phyloP scores from a whole-genome alignment of 1,140 invertebrate species.

The Delia radicum region DNA sequence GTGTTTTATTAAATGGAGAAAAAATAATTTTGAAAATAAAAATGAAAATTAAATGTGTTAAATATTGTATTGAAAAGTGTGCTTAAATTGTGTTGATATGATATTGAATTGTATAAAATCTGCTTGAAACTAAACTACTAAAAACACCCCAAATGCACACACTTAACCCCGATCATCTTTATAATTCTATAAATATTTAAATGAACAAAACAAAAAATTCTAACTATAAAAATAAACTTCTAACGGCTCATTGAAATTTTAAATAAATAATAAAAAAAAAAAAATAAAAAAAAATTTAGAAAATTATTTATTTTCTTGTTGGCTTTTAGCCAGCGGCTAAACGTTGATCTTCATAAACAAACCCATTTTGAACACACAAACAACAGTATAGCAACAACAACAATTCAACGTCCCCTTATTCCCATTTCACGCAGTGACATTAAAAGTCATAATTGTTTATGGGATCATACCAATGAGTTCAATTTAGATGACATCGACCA shows the following conservation, averaged over 20 bases:
- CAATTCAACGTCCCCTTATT: background rate
- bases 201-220: conserved; percentile 5
- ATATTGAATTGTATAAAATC: background rate
- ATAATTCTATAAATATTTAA: conserved; percentile 8
- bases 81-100: background rate
- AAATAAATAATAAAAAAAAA: conserved; percentile 14
- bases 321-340: conserved; percentile 27
- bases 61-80: background rate
- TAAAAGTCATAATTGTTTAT: background rate
- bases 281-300: background rate
- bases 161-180: background rate
- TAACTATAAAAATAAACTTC: conserved; percentile 15
- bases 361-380: background rate
- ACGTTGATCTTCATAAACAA: conserved; percentile 28
- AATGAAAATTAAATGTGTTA: background rate
- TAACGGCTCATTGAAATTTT: conserved; percentile 14
- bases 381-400: conserved; percentile 10
- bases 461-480: background rate
- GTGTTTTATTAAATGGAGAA: background rate
- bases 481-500: background rate
- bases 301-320: conserved; percentile 17
- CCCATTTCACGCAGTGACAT: background rate
- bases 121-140: too few species aligned
- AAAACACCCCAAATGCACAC: too few species aligned
- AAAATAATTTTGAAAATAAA: background rate